Conservation (phyloP, 2,797 vertebrate genomes). For the Pterois miles region DNA sequence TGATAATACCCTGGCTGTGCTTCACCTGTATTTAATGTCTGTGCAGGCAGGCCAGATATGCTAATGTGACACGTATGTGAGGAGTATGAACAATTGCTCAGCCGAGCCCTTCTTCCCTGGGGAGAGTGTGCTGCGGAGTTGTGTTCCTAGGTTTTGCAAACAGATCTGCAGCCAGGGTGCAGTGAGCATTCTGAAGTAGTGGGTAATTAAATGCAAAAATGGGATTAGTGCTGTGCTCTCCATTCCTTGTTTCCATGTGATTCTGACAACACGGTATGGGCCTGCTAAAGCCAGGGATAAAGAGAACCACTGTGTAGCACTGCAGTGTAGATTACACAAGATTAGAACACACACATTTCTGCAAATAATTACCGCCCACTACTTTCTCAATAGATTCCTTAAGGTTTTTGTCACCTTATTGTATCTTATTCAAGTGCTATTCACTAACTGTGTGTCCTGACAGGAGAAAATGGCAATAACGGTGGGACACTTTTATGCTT, state of each 20-base stretch:
- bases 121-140: constrained; percentile 45
- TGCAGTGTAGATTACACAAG: constrained; percentile 59
- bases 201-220: constrained; percentile 74
- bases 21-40: constrained; percentile 76
- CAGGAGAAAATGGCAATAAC: constrained; percentile 16
- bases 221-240: constrained; percentile 52
- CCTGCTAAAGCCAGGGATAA: constrained; percentile 56
- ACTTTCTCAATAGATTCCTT: constrained; percentile 13
- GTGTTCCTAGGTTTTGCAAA: constrained; percentile 42
- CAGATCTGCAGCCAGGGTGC: constrained; percentile 43
- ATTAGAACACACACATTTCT: constrained; percentile 48
- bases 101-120: constrained; percentile 66
- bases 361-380: constrained; percentile 42
- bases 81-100: constrained; percentile 68
- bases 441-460: constrained; percentile 10
- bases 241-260: constrained; percentile 55
- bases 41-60: constrained; percentile 77
- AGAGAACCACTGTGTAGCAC: constrained; percentile 32
- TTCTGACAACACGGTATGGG: constrained; percentile 49
- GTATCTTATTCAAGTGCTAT: neutral
- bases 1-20: constrained; percentile 70
- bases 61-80: constrained; percentile 73
- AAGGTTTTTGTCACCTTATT: constrained; percentile 4
- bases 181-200: constrained; percentile 52
- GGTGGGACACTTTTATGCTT: constrained; percentile 38